Percentiles rank a stretch among this genome's conserved stretches.
phyloP scores from a whole-genome alignment of 2,113 vertebrate species.

The Scomber japonicus region DNA sequence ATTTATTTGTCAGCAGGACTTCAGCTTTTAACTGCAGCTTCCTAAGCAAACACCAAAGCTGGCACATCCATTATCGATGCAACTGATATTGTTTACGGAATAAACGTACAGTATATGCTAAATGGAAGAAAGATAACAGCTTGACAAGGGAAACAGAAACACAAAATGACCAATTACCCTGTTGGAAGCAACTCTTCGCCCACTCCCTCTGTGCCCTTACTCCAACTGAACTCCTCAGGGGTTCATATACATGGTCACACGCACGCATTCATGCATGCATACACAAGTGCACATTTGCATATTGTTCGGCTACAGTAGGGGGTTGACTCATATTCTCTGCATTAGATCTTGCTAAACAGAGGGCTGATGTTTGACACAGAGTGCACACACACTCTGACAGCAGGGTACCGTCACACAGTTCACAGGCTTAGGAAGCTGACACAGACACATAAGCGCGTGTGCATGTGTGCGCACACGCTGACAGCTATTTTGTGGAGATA shows the following conservation, averaged over 20 bases:
- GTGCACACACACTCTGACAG: conserved; percentile 55
- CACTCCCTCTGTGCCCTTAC: conserved; percentile 40
- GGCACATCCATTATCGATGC: conserved; percentile 49
- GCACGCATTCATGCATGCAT: conserved; percentile 32
- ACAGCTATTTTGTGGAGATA: conserved; percentile 70
- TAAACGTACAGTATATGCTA: conserved; percentile 46
- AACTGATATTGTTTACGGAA: conserved; percentile 50
- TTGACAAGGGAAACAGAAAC: conserved; percentile 47
- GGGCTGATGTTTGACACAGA: conserved; percentile 55
- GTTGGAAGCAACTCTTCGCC: conserved; percentile 57
- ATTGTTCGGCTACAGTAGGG: conserved; percentile 42
- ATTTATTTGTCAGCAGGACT: conserved; percentile 65
- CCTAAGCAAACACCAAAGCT: conserved; percentile 44
- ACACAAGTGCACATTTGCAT: conserved; percentile 30
- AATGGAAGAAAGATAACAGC: conserved; percentile 48
- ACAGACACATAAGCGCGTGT: conserved; percentile 40
- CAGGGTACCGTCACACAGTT: conserved; percentile 62
- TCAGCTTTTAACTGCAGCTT: conserved; percentile 57
- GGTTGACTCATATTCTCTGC: conserved; percentile 54
- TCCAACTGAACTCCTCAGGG: conserved; percentile 56
- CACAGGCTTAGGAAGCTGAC: conserved; percentile 59
- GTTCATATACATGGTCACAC: conserved; percentile 33
- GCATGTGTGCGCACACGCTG: conserved; percentile 40
- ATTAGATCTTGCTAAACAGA: conserved; percentile 63
- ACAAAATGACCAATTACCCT: conserved; percentile 75